These are phyloP conservation scores for Neoscelio sp. DNA, from an alignment of 2,888 invertebrate species.

Conservation along the genomic window DNA sequence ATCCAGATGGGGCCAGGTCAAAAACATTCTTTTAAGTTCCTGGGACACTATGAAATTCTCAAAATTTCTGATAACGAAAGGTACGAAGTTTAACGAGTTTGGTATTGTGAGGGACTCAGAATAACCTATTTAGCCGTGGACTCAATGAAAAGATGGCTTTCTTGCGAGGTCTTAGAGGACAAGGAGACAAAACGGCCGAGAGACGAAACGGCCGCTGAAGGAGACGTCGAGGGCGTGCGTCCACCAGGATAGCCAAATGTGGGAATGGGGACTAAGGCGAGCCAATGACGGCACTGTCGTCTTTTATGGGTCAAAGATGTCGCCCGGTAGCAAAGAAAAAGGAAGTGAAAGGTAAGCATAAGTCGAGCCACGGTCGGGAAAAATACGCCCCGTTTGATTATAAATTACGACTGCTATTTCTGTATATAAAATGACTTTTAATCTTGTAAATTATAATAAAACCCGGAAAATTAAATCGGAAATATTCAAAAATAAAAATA, in stretches of 20 bases:
- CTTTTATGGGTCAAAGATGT: too few relatives aligned
- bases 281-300: too few relatives aligned
- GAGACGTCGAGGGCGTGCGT: constrained; percentile 11
- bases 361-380: too few relatives aligned
- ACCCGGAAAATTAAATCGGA: too few relatives aligned
- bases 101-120: neutral
- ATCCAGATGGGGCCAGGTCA: neutral
- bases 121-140: neutral
- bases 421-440: too few relatives aligned
- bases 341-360: neutral
- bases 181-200: too few relatives aligned
- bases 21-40: constrained; percentile 1
- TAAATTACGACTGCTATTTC: too few relatives aligned
- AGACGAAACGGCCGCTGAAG: neutral
- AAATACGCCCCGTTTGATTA: too few relatives aligned
- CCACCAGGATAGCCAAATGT: constrained; percentile 8
- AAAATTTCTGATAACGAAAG: neutral
- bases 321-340: neutral
- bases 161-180: neutral
- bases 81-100: neutral
- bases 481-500: too few relatives aligned
- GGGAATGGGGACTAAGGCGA: neutral
- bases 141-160: constrained; percentile 7
- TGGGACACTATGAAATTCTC: neutral
- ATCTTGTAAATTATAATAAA: too few relatives aligned